Base-by-base conservation (phyloP, 2,113 vertebrate genomes). In the Aphyosemion australe region DNA sequence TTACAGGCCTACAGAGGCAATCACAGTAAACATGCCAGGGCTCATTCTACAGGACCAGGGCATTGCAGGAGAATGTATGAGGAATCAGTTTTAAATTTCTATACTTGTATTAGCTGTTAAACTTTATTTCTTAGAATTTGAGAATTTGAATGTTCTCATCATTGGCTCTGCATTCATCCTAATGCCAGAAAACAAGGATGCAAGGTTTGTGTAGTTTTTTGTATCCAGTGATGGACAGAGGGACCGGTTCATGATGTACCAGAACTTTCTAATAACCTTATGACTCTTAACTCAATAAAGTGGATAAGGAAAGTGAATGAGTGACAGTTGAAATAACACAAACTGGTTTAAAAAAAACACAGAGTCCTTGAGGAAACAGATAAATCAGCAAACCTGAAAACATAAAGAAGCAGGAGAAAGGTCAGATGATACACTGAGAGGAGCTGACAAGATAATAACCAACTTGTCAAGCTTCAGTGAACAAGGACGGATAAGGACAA, bases 401-500 rank as follows among this genome's bases (percentile, higher is more conserved):
- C 19, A 42, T 41, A 47, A 61, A 69, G 51, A 37, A 63, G 49
- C 21, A 64, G 10, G 26, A 63, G 46, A 74, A 57, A 68, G 54
- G 64, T 77, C 50, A 70, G 64, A 66, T 47, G 56, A 76, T 46
- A 41, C 37, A 58, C 18, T 1, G 41, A 68, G 39, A 61, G 41
- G 52, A 61, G 60, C 47, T 32, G 71, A 47, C 64, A 70, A 56
- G 64, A 73, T 64, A 61, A 64, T 26, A 19, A 26, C 51, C 41
- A 71, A 56, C 31, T 14, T 50, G 57, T 72, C 64, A 46, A 52
- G 72, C 72, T 57, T 77, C 61, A 59, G 41, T 55, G 68, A 69
- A 59, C 59, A 70, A 61, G 37, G 43, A 42, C 21, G 55, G 61
- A 69, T 45, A 47, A 55, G 13, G 50, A 57, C 43, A 41, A 57